Conservation (phyloP, 2,888 invertebrate genomes). For the Drosophila birchii region DNA sequence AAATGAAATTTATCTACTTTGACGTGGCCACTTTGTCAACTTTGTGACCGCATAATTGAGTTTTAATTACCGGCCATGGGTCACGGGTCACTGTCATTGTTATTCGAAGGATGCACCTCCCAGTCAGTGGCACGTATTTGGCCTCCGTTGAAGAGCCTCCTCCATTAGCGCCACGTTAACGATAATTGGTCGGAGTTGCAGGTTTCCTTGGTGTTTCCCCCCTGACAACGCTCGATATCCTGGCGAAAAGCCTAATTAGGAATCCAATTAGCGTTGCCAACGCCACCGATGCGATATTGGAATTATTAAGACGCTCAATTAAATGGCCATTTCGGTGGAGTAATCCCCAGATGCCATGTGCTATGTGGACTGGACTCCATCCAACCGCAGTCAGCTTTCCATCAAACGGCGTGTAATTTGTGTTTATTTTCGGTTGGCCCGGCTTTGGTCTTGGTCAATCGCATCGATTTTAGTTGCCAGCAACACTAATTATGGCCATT, state of each 20-base stretch:
- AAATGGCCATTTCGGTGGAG: constrained; percentile 61
- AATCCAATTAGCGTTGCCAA: constrained; percentile 68
- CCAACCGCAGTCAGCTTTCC: constrained; percentile 24
- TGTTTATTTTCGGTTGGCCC: constrained; percentile 60
- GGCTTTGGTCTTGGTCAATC: constrained; percentile 13
- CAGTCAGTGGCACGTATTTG: constrained; percentile 53
- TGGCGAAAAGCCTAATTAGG: constrained; percentile 62
- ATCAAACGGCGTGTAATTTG: constrained; percentile 46
- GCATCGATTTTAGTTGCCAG: constrained; percentile 48
- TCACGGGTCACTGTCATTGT: constrained; percentile 23
- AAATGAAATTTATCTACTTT: constrained; percentile 45
- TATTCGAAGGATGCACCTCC: constrained; percentile 9
- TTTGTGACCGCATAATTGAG: constrained; percentile 68
- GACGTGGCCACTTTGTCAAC: constrained; percentile 46
- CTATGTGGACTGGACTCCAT: background rate
- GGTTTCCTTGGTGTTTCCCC: constrained; percentile 19
- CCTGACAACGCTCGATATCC: constrained; percentile 26
- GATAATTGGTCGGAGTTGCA: constrained; percentile 61
- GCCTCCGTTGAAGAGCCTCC: background rate
- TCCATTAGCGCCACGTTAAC: constrained; percentile 41
- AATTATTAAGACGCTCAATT: constrained; percentile 62
- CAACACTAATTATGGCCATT: constrained; percentile 54
- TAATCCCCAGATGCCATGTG: constrained; percentile 9
- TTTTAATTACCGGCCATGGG: constrained; percentile 57
- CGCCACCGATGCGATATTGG: constrained; percentile 59